phyloP scores from a whole-genome alignment of 1,140 invertebrate genomes.

The Mactra quadrangularis region DNA sequence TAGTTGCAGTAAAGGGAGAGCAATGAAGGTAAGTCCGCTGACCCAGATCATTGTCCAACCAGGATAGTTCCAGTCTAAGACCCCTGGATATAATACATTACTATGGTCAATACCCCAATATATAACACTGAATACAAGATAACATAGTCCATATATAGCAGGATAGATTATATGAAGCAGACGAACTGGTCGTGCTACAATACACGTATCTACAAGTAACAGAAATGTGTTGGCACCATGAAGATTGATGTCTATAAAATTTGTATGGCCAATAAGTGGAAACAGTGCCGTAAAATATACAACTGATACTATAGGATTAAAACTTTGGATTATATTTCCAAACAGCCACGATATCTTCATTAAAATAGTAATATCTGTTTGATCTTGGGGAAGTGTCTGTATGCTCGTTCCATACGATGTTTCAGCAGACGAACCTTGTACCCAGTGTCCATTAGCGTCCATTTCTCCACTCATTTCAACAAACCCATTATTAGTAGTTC shows the following conservation, averaged over 20 bases:
- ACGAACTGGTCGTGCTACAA: conserved; percentile 70
- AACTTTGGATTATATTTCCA: conserved; percentile 64
- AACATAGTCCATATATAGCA: conserved; percentile 68
- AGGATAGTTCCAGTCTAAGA: conserved; percentile 77
- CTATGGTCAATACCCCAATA: conserved; percentile 72
- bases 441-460: neutral
- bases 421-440: too few relatives aligned
- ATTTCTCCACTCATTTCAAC: neutral
- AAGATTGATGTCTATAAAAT: conserved; percentile 64
- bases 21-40: conserved; percentile 60
- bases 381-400: neutral
- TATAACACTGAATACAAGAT: conserved; percentile 71
- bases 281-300: conserved; percentile 73
- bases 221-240: conserved; percentile 71
- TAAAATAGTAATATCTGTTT: conserved; percentile 58
- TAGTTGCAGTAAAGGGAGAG: conserved; percentile 67
- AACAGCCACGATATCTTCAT: conserved; percentile 71
- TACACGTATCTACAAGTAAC: conserved; percentile 67
- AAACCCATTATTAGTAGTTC: neutral
- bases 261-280: conserved; percentile 37
- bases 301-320: conserved; percentile 67
- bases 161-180: conserved; percentile 71
- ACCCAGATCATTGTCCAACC: conserved; percentile 59
- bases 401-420: neutral
- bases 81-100: conserved; percentile 70